These are phyloP conservation scores for Lerista edwardsae DNA, from an alignment of 2,797 vertebrate genomes.

Conservation along the genomic window DNA sequence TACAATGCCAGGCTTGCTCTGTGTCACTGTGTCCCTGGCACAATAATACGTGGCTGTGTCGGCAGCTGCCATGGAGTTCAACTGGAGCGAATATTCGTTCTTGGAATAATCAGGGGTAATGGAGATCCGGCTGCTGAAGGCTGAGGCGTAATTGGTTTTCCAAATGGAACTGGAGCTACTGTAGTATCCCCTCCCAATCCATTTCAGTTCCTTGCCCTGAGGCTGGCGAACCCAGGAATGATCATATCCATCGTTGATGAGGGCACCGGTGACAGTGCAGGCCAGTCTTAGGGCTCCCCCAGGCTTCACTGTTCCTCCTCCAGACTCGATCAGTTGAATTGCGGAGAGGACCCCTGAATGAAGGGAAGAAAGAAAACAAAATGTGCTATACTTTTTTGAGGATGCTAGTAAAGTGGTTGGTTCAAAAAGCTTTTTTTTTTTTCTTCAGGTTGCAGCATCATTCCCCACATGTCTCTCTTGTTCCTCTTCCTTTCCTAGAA, in stretches of 20 bases:
- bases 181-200: neutral
- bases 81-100: neutral
- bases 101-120: neutral
- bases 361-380: too few species aligned
- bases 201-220: neutral
- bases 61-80: neutral
- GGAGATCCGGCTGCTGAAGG: neutral
- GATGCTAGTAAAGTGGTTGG: too few species aligned
- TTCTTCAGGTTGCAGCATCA: too few species aligned
- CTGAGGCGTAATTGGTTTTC: rapidly evolving
- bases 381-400: too few species aligned
- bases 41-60: constrained; percentile 3
- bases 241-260: rapidly evolving
- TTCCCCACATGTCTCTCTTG: too few species aligned
- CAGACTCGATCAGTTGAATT: too few species aligned
- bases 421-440: too few species aligned
- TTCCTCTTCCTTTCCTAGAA: too few species aligned
- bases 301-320: neutral
- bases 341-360: neutral
- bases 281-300: neutral
- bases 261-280: neutral
- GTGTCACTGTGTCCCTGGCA: neutral
- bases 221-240: neutral
- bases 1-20: too few species aligned
- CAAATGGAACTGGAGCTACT: rapidly evolving